phyloP scores from a whole-genome alignment of 2,797 vertebrate species.

The Scolopax bukidnonensis region DNA sequence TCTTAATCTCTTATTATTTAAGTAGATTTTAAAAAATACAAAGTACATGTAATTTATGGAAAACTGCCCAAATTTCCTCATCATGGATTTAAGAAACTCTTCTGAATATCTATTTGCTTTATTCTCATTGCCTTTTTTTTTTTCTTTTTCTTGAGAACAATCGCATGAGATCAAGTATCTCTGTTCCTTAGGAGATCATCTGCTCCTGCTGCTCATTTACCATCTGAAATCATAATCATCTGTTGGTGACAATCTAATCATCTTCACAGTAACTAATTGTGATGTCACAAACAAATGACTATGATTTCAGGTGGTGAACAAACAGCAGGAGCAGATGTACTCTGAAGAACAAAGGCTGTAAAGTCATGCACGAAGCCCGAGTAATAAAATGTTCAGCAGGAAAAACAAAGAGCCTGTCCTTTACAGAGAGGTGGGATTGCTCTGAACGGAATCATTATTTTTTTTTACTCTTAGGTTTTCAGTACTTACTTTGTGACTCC shows the following conservation, averaged over 20 bases:
- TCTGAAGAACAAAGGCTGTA: slow-evolving; percentile 68
- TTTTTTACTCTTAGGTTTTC: not conserved
- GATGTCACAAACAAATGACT: slow-evolving; percentile 71
- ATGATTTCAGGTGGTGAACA: slow-evolving; percentile 77
- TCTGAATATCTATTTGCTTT: not conserved
- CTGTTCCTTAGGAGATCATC: slow-evolving; percentile 66
- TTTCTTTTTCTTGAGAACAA: not conserved
- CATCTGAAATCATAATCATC: slow-evolving; percentile 75
- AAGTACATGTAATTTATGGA: not conserved
- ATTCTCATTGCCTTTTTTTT: not conserved
- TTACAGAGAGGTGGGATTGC: slow-evolving; percentile 5
- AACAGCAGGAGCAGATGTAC: slow-evolving; percentile 76
- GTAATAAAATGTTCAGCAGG: slow-evolving; percentile 65
- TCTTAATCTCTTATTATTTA: not conserved
- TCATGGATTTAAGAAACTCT: not conserved
- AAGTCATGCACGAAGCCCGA: slow-evolving; percentile 44
- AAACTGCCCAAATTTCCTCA: not conserved
- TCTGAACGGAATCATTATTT: not conserved
- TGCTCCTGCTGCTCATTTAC: slow-evolving; percentile 72
- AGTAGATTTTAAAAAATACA: not conserved
- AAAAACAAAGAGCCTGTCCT: slow-evolving; percentile 58
- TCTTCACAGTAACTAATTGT: slow-evolving; percentile 69
- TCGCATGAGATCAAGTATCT: slow-evolving; percentile 54
- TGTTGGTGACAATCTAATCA: slow-evolving; percentile 69
- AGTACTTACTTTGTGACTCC: not conserved